Conservation (phyloP, 2,113 vertebrate genomes). For the Benitochromis conjunctus region DNA sequence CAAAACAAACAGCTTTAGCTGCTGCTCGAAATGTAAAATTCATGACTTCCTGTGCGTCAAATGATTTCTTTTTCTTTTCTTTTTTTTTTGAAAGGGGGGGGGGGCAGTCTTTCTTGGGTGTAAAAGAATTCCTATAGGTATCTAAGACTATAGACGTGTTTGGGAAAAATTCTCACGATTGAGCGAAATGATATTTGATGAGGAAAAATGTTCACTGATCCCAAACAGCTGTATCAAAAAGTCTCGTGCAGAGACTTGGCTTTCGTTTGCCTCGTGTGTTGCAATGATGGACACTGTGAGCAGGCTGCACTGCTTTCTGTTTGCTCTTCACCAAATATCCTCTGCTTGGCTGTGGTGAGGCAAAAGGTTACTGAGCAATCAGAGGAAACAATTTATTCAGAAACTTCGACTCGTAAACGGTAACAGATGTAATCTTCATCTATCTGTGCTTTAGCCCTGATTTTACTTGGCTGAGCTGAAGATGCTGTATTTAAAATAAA, state of each 20-base stretch:
- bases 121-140: not conserved
- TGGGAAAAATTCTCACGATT: not conserved
- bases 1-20: constrained; percentile 1
- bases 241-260: not conserved
- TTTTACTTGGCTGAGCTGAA: not conserved
- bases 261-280: not conserved
- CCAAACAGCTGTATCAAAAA: not conserved
- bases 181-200: not conserved
- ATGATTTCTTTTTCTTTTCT: not conserved
- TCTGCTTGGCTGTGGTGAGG: not conserved
- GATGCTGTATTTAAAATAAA: not conserved
- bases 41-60: not conserved
- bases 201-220: not conserved
- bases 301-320: not conserved
- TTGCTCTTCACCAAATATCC: not conserved
- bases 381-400: not conserved
- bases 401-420: not conserved
- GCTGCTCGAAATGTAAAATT: constrained; percentile 1
- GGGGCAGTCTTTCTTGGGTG: not conserved
- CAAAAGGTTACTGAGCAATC: not conserved
- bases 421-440: not conserved
- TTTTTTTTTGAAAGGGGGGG: not conserved
- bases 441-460: not conserved
- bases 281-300: not conserved
- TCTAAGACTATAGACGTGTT: not conserved